These are phyloP conservation scores for Hydrotaea diabolus DNA, from an alignment of 2,888 invertebrate species.

Conservation along the genomic window DNA sequence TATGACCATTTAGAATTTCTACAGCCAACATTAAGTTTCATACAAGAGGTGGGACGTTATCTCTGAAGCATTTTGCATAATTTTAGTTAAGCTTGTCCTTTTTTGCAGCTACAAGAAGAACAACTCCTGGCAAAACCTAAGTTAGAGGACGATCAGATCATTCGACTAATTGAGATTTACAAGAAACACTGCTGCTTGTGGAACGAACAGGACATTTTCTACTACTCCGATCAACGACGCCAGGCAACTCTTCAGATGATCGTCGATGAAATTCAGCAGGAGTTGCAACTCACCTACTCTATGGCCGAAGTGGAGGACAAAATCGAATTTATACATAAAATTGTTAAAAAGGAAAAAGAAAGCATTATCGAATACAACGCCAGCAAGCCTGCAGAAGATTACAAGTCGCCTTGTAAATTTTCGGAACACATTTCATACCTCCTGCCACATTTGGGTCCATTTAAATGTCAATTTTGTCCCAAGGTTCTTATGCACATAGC, in stretches of 20 bases:
- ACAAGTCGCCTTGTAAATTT: constrained; percentile 69
- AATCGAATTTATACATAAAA: constrained; percentile 67
- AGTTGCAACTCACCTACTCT: constrained; percentile 71
- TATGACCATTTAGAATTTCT: constrained; percentile 61
- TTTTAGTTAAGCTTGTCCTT: neutral
- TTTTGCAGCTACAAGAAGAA: constrained; percentile 57
- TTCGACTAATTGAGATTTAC: constrained; percentile 59
- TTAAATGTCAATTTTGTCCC: constrained; percentile 73
- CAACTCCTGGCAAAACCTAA: constrained; percentile 58
- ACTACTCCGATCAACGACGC: constrained; percentile 64
- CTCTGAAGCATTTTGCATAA: neutral
- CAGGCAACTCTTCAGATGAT: constrained; percentile 56
- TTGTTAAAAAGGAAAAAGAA: constrained; percentile 68
- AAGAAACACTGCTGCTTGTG: constrained; percentile 61
- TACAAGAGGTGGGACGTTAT: constrained; percentile 61
- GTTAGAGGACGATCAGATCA: constrained; percentile 55
- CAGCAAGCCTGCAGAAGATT: constrained; percentile 67
- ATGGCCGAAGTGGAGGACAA: constrained; percentile 72
- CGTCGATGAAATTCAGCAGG: constrained; percentile 66
- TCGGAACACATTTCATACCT: constrained; percentile 70
- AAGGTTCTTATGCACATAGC: constrained; percentile 59
- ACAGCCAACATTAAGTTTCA: constrained; percentile 61
- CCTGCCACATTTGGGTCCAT: constrained; percentile 74
- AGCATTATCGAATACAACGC: constrained; percentile 64
- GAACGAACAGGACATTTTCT: constrained; percentile 66